Evolutionary conservation across 2,888 invertebrate genomes (phyloP), one percentile per base, ranked within the genome.

Genomic region (Eubasilissa splendida): DNA sequence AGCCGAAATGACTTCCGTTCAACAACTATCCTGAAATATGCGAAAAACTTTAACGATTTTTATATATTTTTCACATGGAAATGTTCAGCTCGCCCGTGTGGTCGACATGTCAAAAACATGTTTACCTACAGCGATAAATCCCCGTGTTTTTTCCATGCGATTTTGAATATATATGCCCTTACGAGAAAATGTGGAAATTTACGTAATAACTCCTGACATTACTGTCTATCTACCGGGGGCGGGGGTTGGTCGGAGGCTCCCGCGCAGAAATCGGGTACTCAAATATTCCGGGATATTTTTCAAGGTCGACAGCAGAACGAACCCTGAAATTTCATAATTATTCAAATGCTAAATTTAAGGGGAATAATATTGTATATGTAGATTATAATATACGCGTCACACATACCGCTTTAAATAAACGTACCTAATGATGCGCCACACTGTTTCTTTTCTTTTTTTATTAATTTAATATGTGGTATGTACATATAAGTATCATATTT

Each of bases 11-110:
- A 54, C 33, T 71, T 80, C 71, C 58, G 65, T 58, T 50, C 59
- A 60, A 80, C 63, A 70, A 60, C 66, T 76, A 71, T 52, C 63
- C 77, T 80, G 75, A 80, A 77, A 80, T 80, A 80, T 80, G 80
- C 63, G 80, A 65, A 59, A 53, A 80, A 80, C 70, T 80, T 80
- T 56, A 31, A 73, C 76, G 68, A 70, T 76, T 80, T 80, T 71
- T 66, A 66, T 76, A 76, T 58, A 73, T 31, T 33, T 65, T 12
- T 73, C 71, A 33, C 33, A 56, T 73, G 71, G 58, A 73, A 73
- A 58, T 65, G 31, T 56, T 73, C n/a, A 22, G 22, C 56, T 73
- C 22, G 31, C 71, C 71, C 71, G 33, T 58, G 56, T 56, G 56
- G 71, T 73, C 56, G 56, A 56, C 71, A 56, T 73, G 71, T 73